Base-by-base conservation (phyloP, 23 tunicate species). In the Trididemnum nubilum region DNA sequence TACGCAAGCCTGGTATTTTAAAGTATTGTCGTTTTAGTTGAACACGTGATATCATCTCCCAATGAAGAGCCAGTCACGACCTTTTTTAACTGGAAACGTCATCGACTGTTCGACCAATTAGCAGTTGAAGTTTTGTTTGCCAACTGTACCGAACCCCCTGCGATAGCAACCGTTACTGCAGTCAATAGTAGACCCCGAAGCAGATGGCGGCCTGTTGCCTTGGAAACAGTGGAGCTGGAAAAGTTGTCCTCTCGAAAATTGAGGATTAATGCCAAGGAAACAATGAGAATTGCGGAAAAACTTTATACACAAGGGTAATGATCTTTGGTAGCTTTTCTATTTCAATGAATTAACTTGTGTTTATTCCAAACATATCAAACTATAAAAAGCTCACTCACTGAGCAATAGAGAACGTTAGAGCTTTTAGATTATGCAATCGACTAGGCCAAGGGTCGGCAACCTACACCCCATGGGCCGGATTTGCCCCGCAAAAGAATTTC, bases 211-310 rank as follows among this genome's bases (percentile, higher is more conserved):
- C 98, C 98, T 21, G 78, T 81, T 26, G 95, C 98, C 27, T 36
- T 94, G 76, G 98, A 94, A 27, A 94, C 98, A 7, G 95, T 94
- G 2, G 98, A 94, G 69, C 67, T 94, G 26, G 98, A 94, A 61
- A 94, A 94, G 82, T 35, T 85, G 32, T 75, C 95, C 7, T 83
- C 89, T 2, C 40, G 98, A 61, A 94, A 88, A 59, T 61, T 94
- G 33, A 38, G 77, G 39, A 85, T 94, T 27, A 89, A 79, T 35
- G 98, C 98, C 33, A 94, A 94, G 77, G 91, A 89, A 50, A 85
- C 91, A 2, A 94, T 94, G 98, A 83, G 88, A 77, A 85, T 94
- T 71, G 98, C 98, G 0, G 98, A 94, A 38, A 89, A 89, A 57
- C 87, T 94, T 23, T 94, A 94, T 72, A 94, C 98, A 27, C 86